A percentile compares a stretch with the other conserved stretches of the same genome.
Evolutionary conservation across 2,888 invertebrate genomes (phyloP).

Genomic region (Thymelicus acteon): DNA sequence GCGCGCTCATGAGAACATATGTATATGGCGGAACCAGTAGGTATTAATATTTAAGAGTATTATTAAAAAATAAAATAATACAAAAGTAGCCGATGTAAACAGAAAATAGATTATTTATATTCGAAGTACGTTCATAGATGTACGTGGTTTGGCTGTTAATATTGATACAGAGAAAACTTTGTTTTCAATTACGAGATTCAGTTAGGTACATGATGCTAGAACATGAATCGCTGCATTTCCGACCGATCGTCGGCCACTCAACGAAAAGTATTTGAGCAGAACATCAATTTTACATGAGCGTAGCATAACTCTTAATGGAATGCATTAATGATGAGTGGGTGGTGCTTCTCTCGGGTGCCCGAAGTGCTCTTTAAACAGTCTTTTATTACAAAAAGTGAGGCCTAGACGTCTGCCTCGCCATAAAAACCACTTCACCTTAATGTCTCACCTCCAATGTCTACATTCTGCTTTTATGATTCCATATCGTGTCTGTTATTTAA

Average conservation of each 20-base stretch:
- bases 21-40: too few relatives aligned
- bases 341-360: conserved; percentile 49
- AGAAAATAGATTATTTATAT: conserved; percentile 59
- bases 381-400: conserved; percentile 57
- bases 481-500: neutral
- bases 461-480: neutral
- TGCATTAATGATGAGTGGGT: conserved; percentile 65
- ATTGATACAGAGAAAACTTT: conserved; percentile 68
- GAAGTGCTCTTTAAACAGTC: conserved; percentile 59
- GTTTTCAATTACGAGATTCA: conserved; percentile 71
- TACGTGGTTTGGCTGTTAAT: conserved; percentile 71
- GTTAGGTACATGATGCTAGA: conserved; percentile 50
- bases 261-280: conserved; percentile 54
- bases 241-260: conserved; percentile 48
- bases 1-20: too few relatives aligned
- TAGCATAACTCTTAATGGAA: conserved; percentile 66
- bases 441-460: conserved; percentile 19
- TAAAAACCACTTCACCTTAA: conserved; percentile 48
- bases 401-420: conserved; percentile 53
- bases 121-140: conserved; percentile 65
- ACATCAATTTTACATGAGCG: conserved; percentile 62
- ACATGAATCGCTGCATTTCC: conserved; percentile 51
- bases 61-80: conserved; percentile 38
- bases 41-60: conserved; percentile 5
- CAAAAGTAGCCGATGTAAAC: conserved; percentile 18